These are phyloP conservation scores for Xiphophorus hellerii DNA, from an alignment of 2,113 vertebrate genomes.

Conservation along the genomic window DNA sequence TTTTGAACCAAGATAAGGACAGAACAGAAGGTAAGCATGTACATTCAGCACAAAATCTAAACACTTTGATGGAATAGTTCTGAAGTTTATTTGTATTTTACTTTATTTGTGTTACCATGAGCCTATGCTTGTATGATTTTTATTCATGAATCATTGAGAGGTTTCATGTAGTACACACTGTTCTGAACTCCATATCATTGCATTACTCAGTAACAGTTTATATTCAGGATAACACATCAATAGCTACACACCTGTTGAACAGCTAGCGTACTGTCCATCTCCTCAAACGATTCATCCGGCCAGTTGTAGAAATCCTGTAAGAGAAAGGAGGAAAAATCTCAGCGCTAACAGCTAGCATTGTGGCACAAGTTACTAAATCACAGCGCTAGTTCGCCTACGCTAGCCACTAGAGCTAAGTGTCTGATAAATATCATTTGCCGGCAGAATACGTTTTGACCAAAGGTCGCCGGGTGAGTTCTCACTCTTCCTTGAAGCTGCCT, in stretches of 20 bases:
- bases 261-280: conserved; percentile 99
- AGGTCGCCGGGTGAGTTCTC: neutral
- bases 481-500: neutral
- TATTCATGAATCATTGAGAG: too few relatives aligned
- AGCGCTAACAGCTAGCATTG: neutral
- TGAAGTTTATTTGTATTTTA: too few relatives aligned
- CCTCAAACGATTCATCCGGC: conserved; percentile 99
- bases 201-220: neutral
- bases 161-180: neutral
- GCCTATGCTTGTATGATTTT: too few relatives aligned
- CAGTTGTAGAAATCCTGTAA: conserved; percentile 97
- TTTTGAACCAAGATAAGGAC: neutral
- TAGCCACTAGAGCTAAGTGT: neutral
- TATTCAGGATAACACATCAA: neutral
- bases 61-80: too few relatives aligned
- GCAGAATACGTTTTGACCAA: neutral
- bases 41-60: too few relatives aligned
- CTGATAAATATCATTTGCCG: neutral
- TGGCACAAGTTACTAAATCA: neutral
- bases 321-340: conserved; percentile 11
- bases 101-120: too few relatives aligned
- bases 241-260: conserved; percentile 90
- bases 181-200: neutral
- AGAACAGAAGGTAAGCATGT: neutral
- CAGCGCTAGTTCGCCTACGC: neutral